Evolutionary conservation across 2,888 invertebrate species (phyloP), one percentile per base, ranked within the genome.

Genomic region (Eupithecia centaureata): DNA sequence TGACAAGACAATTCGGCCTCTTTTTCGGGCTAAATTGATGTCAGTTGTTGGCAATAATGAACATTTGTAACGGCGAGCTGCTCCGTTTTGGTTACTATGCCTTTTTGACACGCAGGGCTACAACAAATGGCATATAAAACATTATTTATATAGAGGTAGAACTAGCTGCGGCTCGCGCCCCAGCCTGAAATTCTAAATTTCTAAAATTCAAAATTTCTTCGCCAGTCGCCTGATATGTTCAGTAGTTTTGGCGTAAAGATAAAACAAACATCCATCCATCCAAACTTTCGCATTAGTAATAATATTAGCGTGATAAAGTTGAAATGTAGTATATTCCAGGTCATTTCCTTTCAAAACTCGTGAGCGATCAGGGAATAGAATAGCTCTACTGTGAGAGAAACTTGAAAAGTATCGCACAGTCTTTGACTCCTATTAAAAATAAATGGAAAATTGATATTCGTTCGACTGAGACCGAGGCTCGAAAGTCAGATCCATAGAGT

Each of bases 391-490:
- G 42, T 42, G 27, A 67, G 27, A 56, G 22, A 60, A 47, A 42
- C 64, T 35, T 38, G 28, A 27, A 68, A 58, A 58, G 52, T 62
- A 68, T 42, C 58, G 65, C 57, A 42, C 58, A 68, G 52, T 62
- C 72, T 70, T 72, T 70, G 74, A 68, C 70, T 70, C n/a, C 65
- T 68, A 74, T 74, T 73, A 76, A 73, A 70, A 72, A 69, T 72
- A 65, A 72, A 76, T 73, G 72, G 63, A 72, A 76, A 76, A 74
- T 74, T 73, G 70, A 73, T 73, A 76, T 70, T 68, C 61, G 67
- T 58, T 65, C 64, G 66, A 69, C 71, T 66, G 71, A 65, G 65
- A 67, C 63, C 67, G 65, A 58, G 61, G 63, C 63, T 70, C 64
- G 54, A 67, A 68, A 66, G 64, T 66, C 33, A 63, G 22, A 52